phyloP scores from a whole-genome alignment of 2,113 vertebrate species.

The Brachypteracias leptosomus region DNA sequence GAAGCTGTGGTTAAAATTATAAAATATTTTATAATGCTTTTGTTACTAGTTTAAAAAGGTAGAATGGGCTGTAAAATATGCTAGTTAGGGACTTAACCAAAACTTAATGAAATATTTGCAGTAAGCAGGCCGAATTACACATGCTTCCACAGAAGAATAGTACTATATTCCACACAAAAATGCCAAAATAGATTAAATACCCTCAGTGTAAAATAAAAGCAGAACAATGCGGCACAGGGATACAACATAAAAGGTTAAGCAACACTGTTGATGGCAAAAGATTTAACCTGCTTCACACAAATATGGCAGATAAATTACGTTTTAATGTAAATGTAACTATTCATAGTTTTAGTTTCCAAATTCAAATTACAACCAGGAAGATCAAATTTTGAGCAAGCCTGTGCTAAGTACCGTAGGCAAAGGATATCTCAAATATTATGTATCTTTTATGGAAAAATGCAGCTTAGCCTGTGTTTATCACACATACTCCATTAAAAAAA shows the following conservation, averaged over 20 bases:
- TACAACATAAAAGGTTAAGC: background rate
- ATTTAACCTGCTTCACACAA: background rate
- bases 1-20: background rate
- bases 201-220: background rate
- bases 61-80: background rate
- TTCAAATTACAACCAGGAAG: constrained; percentile 38
- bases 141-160: background rate
- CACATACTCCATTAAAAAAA: background rate
- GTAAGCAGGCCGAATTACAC: background rate
- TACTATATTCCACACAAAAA: background rate
- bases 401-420: background rate
- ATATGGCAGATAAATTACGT: background rate
- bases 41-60: background rate
- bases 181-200: background rate
- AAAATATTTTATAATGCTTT: background rate
- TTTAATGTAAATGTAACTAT: background rate
- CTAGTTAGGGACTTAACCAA: background rate
- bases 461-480: background rate
- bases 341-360: constrained; percentile 19
- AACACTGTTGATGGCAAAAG: background rate
- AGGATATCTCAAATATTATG: background rate
- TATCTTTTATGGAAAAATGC: background rate
- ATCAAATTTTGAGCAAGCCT: constrained; percentile 14
- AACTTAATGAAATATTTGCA: background rate
- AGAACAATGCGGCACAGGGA: background rate